Base-by-base conservation (phyloP, 1,140 invertebrate species). In the Delia radicum region DNA sequence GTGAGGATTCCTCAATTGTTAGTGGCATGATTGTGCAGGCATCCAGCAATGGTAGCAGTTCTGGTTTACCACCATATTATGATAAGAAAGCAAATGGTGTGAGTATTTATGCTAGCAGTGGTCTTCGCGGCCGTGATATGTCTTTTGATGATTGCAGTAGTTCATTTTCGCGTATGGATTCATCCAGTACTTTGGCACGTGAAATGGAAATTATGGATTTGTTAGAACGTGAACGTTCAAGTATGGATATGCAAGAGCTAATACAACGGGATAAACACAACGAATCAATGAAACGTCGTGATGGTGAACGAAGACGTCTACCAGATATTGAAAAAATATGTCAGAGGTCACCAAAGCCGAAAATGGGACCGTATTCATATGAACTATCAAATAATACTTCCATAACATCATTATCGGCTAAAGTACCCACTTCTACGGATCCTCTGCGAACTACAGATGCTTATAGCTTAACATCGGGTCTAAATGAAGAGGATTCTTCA, bases 191-290 rank as follows among this genome's bases (percentile, higher is more conserved):
- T 5, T 18, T 86, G 69, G 85, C 84, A 3, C 79, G 85, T 0
- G 85, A 86, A 48, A 21, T 86, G 72, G 85, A 86, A 76, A 86
- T 86, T 0, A 86, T 86, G 24, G 85, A 86, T 74, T 75, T 84
- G 74, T 73, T 86, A 24, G 85, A 86, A 42, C 81, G 85, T 12
- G 83, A 86, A 74, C 79, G 85, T 28, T 69, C 65, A 5, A 86
- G 83, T 78, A 83, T 86, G 81, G 85, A 86, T 42, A 81, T 86
- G 18, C 75, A 78, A 71, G 85, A 86, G 24, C 83, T 86, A 80
- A 75, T 86, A 27, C 80, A 81, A 18, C 79, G 81, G 0, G 85
- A 86, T 13, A 77, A 82, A 69, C 78, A 79, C 29, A 78, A 79
- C 26, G 84, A 85, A 2, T 80, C 80, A 33, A 77, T 79, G 10